Base-by-base conservation (phyloP, 2,888 invertebrate species). In the Crematogaster levior region DNA sequence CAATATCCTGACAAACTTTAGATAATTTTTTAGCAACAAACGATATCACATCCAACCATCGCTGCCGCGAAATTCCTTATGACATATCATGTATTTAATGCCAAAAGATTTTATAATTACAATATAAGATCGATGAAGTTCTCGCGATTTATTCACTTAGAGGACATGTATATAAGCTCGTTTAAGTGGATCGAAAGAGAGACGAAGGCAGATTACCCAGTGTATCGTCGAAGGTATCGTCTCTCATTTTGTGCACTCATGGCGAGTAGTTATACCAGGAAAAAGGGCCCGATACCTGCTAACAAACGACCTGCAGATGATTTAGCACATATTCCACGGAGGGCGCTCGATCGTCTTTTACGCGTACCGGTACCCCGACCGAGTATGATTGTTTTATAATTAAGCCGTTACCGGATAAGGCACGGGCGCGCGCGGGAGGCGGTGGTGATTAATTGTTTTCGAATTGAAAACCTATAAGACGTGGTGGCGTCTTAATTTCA, bases 351-450 rank as follows among this genome's bases (percentile, higher is more conserved):
- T 89, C 90, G 90, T 83, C 90, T 90, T 92, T 90, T 88, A 90
- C 91, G 89, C 88, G 90, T 87, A 88, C 88, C 88, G 85, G 82
- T 84, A 58, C 84, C 83, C 81, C 83, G 73, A 30, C 90, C 86
- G 87, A 89, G 87, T 93, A 91, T 93, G 94, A 94, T 94, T 94
- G 94, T 94, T 94, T 94, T 93, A 94, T 92, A 93, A 94, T 94
- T 93, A 93, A 94, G 94, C 93, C 92, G 94, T 94, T 94, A 93
- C 90, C 90, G 88, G 90, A 88, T 85, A 86, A 86, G 88, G 86
- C 82, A 83, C 85, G 81, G 84, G 81, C 86, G 85, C 85, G 90
- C n/a, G n/a, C 90, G 87, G 89, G 87, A 90, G 89, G 84, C 85
- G 82, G 84, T 65, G 79, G 91, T 94, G 94, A 94, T 94, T 94